Conservation (phyloP, 2,113 vertebrate genomes). For the Cyanoramphus novaezelandiae region DNA sequence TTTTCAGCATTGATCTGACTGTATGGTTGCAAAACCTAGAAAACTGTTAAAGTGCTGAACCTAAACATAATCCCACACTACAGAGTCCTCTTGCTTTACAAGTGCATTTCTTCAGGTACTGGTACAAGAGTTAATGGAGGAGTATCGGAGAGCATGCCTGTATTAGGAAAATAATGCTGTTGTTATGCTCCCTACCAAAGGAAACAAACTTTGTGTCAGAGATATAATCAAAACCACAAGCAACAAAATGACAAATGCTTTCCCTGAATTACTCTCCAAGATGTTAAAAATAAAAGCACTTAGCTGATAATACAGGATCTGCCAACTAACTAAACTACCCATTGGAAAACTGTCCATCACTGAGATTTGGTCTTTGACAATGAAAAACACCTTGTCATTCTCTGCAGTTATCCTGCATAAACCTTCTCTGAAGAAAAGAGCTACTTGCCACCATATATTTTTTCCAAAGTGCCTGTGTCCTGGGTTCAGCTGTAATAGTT, state of each 20-base stretch:
- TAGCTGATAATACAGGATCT: neutral
- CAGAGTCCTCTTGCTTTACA: neutral
- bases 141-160: neutral
- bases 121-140: neutral
- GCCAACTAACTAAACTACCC: neutral
- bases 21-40: neutral
- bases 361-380: neutral
- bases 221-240: neutral
- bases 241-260: neutral
- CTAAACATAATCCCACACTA: neutral
- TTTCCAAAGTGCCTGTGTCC: neutral
- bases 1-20: neutral
- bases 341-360: neutral
- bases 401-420: neutral
- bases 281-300: neutral
- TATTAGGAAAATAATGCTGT: neutral
- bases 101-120: neutral
- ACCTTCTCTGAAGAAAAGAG: neutral
- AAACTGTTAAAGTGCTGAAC: neutral
- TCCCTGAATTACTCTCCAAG: neutral
- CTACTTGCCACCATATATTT: neutral
- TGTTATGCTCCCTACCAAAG: neutral
- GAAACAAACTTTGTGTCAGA: neutral
- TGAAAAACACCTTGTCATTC: neutral
- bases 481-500: too few species aligned